A percentile compares a stretch with the other conserved stretches of the same genome.
Conservation (phyloP, 1,140 invertebrate species). For the Oncopodura yosiiana region DNA sequence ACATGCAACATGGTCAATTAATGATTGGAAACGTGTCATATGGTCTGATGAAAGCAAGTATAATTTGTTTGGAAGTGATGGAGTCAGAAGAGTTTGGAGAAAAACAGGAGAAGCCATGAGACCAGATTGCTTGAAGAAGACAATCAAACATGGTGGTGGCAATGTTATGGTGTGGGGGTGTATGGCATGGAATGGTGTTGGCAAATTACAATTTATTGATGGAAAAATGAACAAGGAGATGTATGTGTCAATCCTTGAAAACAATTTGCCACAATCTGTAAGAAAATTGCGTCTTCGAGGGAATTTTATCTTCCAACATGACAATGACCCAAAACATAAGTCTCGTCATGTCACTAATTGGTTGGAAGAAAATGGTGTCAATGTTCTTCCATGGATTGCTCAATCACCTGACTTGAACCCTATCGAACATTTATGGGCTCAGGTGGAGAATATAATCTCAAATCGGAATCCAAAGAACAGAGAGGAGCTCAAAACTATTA, state of each 20-base stretch:
- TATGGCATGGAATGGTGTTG: slow-evolving; percentile 27
- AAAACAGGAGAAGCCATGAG: background rate
- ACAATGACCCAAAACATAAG: slow-evolving; percentile 17
- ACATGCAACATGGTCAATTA: background rate
- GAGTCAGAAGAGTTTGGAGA: slow-evolving; percentile 1
- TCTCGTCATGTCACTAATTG: background rate
- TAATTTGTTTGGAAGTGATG: background rate
- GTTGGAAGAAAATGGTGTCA: slow-evolving; percentile 5
- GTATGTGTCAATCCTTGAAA: slow-evolving; percentile 34
- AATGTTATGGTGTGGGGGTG: background rate
- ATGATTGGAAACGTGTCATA: slow-evolving; percentile 16
- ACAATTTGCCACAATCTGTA: slow-evolving; percentile 31
- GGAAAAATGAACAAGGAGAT: slow-evolving; percentile 37
- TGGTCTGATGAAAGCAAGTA: slow-evolving; percentile 10
- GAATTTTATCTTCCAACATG: slow-evolving; percentile 8
- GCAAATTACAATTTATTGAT: slow-evolving; percentile 37
- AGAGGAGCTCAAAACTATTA: slow-evolving; percentile 33
- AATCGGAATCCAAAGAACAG: slow-evolving; percentile 7
- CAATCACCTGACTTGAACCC: slow-evolving; percentile 37
- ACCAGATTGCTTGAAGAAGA: background rate
- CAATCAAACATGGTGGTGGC: slow-evolving; percentile 7
- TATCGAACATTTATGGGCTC: slow-evolving; percentile 37
- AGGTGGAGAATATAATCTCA: slow-evolving; percentile 5
- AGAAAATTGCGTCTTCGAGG: slow-evolving; percentile 16
- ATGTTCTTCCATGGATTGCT: slow-evolving; percentile 34